Percentiles rank a stretch among this genome's conserved stretches.
phyloP scores from a whole-genome alignment of 2,888 invertebrate species.

The Lasioglossum marginatum region DNA sequence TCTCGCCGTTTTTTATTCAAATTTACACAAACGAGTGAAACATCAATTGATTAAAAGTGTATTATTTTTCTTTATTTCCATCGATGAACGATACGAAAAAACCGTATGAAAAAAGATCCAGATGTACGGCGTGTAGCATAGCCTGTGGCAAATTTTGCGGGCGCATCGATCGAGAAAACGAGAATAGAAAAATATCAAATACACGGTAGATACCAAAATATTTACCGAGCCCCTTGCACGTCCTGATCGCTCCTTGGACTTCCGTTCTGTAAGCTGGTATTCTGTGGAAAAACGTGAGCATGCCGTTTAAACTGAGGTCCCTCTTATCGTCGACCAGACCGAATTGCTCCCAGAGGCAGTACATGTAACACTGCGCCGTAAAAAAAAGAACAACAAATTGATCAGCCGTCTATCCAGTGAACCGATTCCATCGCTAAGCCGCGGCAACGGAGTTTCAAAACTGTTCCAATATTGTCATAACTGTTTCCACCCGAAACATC shows the following conservation, averaged over 20 bases:
- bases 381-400: not conserved
- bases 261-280: constrained; percentile 81
- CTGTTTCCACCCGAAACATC: not conserved
- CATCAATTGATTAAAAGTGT: too few species aligned
- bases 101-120: not conserved
- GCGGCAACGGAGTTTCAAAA: not conserved
- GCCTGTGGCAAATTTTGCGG: not conserved
- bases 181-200: constrained; percentile 29
- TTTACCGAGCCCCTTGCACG: constrained; percentile 81
- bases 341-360: constrained; percentile 82
- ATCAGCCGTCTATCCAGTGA: not conserved
- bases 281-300: constrained; percentile 81
- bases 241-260: constrained; percentile 77
- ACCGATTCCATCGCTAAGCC: not conserved
- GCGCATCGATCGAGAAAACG: constrained; percentile 54
- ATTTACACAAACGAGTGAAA: too few species aligned
- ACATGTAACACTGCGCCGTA: constrained; percentile 82
- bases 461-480: not conserved
- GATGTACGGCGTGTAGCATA: not conserved
- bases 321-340: constrained; percentile 82
- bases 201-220: constrained; percentile 75
- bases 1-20: not conserved
- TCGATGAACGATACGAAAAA: not conserved
- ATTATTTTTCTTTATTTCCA: not conserved
- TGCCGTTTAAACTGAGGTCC: constrained; percentile 79